These are phyloP conservation scores for Andrena chrysosceles DNA, from an alignment of 2,888 invertebrate species.

Conservation along the genomic window DNA sequence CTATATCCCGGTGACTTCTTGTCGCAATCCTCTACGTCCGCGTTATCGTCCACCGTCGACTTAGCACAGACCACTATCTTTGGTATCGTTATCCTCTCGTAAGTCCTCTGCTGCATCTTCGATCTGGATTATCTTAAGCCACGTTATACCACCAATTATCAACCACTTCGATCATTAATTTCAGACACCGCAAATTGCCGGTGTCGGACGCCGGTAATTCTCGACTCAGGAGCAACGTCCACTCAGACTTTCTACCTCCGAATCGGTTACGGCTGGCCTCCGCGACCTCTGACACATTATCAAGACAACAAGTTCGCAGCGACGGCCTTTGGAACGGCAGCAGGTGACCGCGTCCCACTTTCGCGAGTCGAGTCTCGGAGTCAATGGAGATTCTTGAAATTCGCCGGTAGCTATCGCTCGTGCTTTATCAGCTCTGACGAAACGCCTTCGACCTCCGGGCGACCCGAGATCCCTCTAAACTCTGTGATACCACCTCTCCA, in stretches of 20 bases:
- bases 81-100: constrained; percentile 78
- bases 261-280: background rate
- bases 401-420: background rate
- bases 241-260: background rate
- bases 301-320: background rate
- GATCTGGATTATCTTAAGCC: background rate
- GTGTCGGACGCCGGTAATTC: background rate
- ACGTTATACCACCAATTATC: too few relatives aligned
- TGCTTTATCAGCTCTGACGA: background rate
- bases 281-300: background rate
- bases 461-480: background rate
- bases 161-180: too few relatives aligned
- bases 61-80: constrained; percentile 79
- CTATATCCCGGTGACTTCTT: constrained; percentile 60
- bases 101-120: constrained; percentile 76
- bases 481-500: background rate
- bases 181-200: background rate
- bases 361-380: constrained; percentile 11
- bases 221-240: background rate
- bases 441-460: background rate
- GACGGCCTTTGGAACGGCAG: background rate
- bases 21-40: constrained; percentile 47
- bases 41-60: constrained; percentile 56
- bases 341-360: constrained; percentile 30
- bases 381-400: constrained; percentile 30